phyloP scores from a whole-genome alignment of 2,797 vertebrate genomes.

The Fringilla coelebs region DNA sequence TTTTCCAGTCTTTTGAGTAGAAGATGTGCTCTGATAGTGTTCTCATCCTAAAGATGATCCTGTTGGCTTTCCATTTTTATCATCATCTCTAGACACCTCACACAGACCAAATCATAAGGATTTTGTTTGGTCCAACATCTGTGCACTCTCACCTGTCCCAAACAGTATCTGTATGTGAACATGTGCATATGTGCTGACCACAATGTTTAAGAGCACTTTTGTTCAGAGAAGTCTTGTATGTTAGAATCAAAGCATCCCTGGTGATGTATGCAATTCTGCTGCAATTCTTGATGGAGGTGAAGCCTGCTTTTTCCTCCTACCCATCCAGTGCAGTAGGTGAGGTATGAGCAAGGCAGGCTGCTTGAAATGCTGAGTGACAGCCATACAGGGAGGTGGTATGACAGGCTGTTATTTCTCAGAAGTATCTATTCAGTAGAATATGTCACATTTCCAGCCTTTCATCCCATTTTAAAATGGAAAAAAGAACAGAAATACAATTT shows the following conservation, averaged over 20 bases:
- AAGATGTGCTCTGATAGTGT: neutral
- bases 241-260: neutral
- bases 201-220: neutral
- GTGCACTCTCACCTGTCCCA: fast-evolving
- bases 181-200: fast-evolving
- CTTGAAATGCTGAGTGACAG: constrained; percentile 19
- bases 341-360: neutral
- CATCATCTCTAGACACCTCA: neutral
- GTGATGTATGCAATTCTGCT: neutral
- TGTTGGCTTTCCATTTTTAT: neutral
- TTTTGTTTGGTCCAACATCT: neutral
- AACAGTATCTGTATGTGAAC: neutral
- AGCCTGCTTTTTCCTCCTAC: neutral
- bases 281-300: neutral
- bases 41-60: neutral
- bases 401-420: constrained; percentile 46
- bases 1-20: neutral
- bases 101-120: neutral
- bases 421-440: constrained; percentile 1
- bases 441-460: constrained; percentile 31
- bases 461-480: neutral
- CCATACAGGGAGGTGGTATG: neutral
- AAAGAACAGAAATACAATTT: neutral
- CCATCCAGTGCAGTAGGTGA: neutral
- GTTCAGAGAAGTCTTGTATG: neutral